These are phyloP conservation scores for Scomber colias DNA, from an alignment of 2,113 vertebrate genomes.

Conservation along the genomic window DNA sequence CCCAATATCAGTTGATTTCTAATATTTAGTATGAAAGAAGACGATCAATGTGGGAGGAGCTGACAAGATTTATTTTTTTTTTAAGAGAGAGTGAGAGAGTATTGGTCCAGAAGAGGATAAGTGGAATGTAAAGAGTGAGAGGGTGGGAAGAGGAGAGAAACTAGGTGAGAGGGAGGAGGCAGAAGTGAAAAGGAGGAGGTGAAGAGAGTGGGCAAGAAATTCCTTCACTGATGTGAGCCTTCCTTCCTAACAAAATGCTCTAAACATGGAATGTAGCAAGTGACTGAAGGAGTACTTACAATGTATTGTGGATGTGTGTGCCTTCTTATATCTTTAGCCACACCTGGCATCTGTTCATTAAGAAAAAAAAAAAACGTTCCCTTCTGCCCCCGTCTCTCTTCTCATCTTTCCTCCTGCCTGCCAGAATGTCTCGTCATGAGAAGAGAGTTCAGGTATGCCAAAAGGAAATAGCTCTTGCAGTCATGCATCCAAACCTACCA, in stretches of 20 bases:
- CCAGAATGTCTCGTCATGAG: slow-evolving; percentile 62
- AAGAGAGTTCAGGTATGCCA: slow-evolving; percentile 57
- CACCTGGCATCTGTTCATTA: slow-evolving; percentile 35
- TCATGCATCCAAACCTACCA: slow-evolving; percentile 46
- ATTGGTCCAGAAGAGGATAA: not conserved
- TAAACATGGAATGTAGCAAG: slow-evolving; percentile 52
- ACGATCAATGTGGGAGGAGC: slow-evolving; percentile 4
- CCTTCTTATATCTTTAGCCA: slow-evolving; percentile 13
- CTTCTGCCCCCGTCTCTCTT: slow-evolving; percentile 20
- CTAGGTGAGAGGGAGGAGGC: slow-evolving; percentile 44
- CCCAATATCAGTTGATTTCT: slow-evolving; percentile 24
- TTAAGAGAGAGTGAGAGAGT: not conserved
- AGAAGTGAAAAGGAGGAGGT: slow-evolving; percentile 20
- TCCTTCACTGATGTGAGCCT: slow-evolving; percentile 36
- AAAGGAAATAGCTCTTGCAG: slow-evolving; percentile 70
- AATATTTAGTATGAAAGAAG: slow-evolving; percentile 1
- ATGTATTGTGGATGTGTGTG: not conserved
- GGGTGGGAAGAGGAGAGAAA: slow-evolving; percentile 28
- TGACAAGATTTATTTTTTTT: not conserved
- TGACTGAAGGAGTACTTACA: slow-evolving; percentile 20
- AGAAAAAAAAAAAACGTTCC: slow-evolving; percentile 49
- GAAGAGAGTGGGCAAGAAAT: slow-evolving; percentile 33
- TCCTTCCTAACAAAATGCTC: slow-evolving; percentile 42
- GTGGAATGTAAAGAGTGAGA: slow-evolving; percentile 3
- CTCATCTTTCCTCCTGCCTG: slow-evolving; percentile 49